Percentiles rank a stretch among this genome's conserved stretches.
Evolutionary conservation across 2,113 vertebrate species (phyloP).

Genomic region (Archocentrus centrarchus): DNA sequence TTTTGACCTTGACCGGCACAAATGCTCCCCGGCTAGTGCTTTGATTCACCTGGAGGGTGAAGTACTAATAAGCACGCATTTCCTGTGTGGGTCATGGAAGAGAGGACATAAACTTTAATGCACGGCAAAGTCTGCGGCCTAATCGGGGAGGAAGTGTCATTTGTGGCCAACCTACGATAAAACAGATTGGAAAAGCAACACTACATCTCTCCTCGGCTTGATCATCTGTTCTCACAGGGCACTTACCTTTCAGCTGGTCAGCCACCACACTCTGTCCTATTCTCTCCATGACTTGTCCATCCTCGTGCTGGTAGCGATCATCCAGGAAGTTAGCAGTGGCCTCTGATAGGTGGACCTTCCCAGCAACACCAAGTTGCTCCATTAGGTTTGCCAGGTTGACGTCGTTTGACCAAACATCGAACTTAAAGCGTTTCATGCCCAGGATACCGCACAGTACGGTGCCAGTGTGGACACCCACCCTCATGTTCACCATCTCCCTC

Average conservation of each 20-base stretch:
- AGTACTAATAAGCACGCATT: not conserved
- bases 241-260: constrained; percentile 94
- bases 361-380: constrained; percentile 98
- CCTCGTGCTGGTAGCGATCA: constrained; percentile 93
- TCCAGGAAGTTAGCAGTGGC: constrained; percentile 95
- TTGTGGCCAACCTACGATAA: not conserved
- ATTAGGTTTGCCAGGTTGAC: constrained; percentile 98
- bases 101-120: constrained; percentile 1
- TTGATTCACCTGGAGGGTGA: not conserved
- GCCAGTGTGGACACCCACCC: constrained; percentile 96
- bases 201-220: not conserved
- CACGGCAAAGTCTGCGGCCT: not conserved
- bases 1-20: constrained; percentile 29
- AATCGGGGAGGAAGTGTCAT: no score
- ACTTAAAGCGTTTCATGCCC: constrained; percentile 98
- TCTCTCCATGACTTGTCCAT: constrained; percentile 90
- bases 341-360: constrained; percentile 97
- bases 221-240: not conserved
- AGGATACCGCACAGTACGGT: constrained; percentile 96
- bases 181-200: not conserved
- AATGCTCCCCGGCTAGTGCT: constrained; percentile 1
- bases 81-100: not conserved
- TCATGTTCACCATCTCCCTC: constrained; percentile 98
- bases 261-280: constrained; percentile 93
- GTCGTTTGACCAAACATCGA: constrained; percentile 98